Evolutionary conservation across 2,113 vertebrate species (phyloP).

Genomic region (Dicrurus megarhynchus): DNA sequence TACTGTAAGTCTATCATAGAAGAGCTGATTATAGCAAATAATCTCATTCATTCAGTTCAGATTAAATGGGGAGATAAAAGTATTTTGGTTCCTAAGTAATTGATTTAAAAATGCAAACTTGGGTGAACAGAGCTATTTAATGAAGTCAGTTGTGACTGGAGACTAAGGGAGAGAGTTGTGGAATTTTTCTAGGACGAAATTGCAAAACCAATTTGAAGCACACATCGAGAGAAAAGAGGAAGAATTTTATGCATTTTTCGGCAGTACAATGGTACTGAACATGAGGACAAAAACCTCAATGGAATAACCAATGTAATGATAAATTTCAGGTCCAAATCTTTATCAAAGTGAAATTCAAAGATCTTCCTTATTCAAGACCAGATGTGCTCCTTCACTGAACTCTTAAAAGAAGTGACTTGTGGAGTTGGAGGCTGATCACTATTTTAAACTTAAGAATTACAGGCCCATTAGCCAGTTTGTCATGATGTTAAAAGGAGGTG

Average conservation of each 20-base stretch:
- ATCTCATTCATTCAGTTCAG: slow-evolving; percentile 32
- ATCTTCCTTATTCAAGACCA: background rate
- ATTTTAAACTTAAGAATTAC: background rate
- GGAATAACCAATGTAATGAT: background rate
- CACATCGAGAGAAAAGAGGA: background rate
- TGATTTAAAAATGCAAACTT: background rate
- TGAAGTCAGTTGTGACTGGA: background rate
- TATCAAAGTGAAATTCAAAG: background rate
- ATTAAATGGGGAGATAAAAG: slow-evolving; percentile 25
- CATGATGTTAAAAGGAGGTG: background rate
- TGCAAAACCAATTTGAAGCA: background rate
- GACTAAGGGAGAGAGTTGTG: background rate
- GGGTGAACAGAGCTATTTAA: background rate
- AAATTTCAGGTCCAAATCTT: background rate
- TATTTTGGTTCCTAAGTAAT: background rate
- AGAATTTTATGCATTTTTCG: background rate
- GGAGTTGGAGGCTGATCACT: background rate
- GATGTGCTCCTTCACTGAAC: background rate
- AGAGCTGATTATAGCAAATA: slow-evolving; percentile 37
- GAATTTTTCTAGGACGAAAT: background rate
- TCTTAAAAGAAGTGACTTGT: background rate
- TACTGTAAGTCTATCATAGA: slow-evolving; percentile 18
- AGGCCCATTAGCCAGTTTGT: background rate
- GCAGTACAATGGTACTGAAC: background rate
- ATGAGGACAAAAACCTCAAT: rapidly evolving